Base-by-base conservation (phyloP, 1,140 invertebrate species). In the Drosophila micromelanica region DNA sequence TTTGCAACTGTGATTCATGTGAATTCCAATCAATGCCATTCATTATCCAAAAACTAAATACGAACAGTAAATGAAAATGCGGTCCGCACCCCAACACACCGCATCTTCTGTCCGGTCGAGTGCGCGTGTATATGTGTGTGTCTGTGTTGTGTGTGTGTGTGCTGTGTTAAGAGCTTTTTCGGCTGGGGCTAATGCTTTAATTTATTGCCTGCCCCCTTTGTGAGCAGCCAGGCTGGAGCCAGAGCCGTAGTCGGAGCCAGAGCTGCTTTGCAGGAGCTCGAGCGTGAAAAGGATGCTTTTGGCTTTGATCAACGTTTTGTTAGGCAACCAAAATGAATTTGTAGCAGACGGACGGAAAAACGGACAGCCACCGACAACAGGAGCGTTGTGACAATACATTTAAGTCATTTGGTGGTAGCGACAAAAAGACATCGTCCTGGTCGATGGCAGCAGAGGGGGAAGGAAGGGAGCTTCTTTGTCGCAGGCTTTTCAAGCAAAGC, bases 231-330 rank as follows among this genome's bases (percentile, higher is more conserved):
- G 55, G 32, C 37, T 42, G 13, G 52, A 40, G 30, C n/a, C 20
- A 23, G 20, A 23, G 20, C 20, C 43, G 12, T 15, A 11, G 54
- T 27, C 40, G 52, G 15, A 43, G 46, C n/a, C 9, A 20, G 38
- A 56, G 51, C 43, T 37, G 43, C 48, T 27, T 59, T 5, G 45
- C 38, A 59, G 57, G 52, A 60, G 71, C 57, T 81, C 76, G 76
- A 80, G 76, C 80, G 80, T 84, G 80, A 85, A 84, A 80, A 84
- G 80, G 80, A 84, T 84, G 80, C 76, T 85, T 84, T 84, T 79
- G 72, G 80, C 80, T 84, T 84, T 84, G 80, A 84, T 84, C 80
- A 84, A 85, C 80, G 80, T 84, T 84, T 79, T 84, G 80, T 84
- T 84, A 80, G 80, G 59, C 80, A 78, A 74, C 80, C 80, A 79